Evolutionary conservation across 2,113 vertebrate genomes (phyloP).

Genomic region (Lontra canadensis): DNA sequence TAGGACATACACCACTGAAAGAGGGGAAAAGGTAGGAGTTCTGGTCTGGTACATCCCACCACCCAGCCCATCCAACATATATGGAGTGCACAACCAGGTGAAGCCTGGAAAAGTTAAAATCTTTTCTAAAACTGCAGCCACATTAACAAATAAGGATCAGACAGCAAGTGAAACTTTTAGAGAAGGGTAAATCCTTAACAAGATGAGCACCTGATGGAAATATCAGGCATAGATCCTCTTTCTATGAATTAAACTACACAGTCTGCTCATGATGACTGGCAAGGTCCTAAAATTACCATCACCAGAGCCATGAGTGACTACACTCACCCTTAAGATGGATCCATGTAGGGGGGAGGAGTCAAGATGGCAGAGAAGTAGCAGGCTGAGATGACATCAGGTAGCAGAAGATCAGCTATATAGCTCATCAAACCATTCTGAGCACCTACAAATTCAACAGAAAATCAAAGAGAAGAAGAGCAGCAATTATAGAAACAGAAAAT

Average conservation of each 20-base stretch:
- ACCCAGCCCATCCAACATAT: not conserved
- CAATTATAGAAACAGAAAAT: too few relatives aligned
- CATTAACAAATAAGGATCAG: not conserved
- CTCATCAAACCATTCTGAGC: too few relatives aligned
- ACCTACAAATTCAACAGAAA: too few relatives aligned
- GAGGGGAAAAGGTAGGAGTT: not conserved
- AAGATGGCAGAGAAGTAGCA: too few relatives aligned
- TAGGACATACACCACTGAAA: not conserved
- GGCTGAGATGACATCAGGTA: too few relatives aligned
- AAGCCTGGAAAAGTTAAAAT: not conserved
- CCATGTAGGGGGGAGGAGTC: not conserved
- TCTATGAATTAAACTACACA: not conserved
- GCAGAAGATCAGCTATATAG: too few relatives aligned
- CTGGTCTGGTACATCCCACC: not conserved
- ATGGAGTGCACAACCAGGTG: not conserved
- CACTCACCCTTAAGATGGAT: not conserved
- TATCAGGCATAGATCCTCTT: not conserved
- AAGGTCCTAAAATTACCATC: not conserved
- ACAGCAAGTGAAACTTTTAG: not conserved
- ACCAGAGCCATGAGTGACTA: not conserved
- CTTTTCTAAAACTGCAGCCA: not conserved
- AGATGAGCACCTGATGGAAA: not conserved
- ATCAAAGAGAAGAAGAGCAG: too few relatives aligned
- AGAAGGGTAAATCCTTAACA: not conserved
- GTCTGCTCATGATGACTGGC: too few relatives aligned